A percentile compares a stretch with the other conserved stretches of the same genome.
phyloP scores from a whole-genome alignment of 2,113 vertebrate genomes.

The Polypterus bichir region DNA sequence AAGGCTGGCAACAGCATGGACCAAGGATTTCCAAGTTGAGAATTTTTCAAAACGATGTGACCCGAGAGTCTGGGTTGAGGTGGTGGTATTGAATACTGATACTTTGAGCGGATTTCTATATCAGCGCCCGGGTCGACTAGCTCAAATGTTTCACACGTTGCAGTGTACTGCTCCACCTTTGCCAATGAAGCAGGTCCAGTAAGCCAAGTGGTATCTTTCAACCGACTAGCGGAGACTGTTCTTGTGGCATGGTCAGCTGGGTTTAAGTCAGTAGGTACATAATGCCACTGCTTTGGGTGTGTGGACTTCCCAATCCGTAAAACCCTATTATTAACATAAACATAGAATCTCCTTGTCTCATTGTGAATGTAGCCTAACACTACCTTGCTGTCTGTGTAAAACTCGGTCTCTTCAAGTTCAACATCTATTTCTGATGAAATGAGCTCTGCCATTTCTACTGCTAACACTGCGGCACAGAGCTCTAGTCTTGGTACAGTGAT shows the following conservation, averaged over 20 bases:
- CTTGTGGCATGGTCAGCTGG: slow-evolving; percentile 13
- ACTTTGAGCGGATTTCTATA: neutral
- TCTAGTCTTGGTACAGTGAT: neutral
- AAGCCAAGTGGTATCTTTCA: slow-evolving; percentile 13
- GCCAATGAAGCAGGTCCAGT: slow-evolving; percentile 4
- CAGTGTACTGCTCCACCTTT: neutral
- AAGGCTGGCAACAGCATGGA: slow-evolving; percentile 2
- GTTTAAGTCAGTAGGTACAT: slow-evolving; percentile 13
- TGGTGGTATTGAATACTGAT: neutral
- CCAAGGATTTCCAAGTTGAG: slow-evolving; percentile 12
- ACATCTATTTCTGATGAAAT: slow-evolving; percentile 8
- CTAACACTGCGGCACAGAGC: neutral
- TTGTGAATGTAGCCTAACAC: slow-evolving; percentile 14
- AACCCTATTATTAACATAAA: slow-evolving; percentile 13
- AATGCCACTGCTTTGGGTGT: slow-evolving; percentile 12
- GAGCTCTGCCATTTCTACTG: slow-evolving; percentile 6
- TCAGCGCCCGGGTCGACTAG: slow-evolving; percentile 1
- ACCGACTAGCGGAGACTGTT: slow-evolving; percentile 6
- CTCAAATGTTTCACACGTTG: neutral
- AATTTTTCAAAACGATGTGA: slow-evolving; percentile 13
- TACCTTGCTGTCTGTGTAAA: slow-evolving; percentile 15
- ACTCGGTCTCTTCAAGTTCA: slow-evolving; percentile 5
- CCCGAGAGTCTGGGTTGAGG: too few relatives aligned
- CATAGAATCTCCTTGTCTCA: slow-evolving; percentile 10
- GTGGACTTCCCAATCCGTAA: slow-evolving; percentile 2